These are phyloP conservation scores for Panulirus ornatus DNA, from an alignment of 1,140 invertebrate species.

Conservation along the genomic window DNA sequence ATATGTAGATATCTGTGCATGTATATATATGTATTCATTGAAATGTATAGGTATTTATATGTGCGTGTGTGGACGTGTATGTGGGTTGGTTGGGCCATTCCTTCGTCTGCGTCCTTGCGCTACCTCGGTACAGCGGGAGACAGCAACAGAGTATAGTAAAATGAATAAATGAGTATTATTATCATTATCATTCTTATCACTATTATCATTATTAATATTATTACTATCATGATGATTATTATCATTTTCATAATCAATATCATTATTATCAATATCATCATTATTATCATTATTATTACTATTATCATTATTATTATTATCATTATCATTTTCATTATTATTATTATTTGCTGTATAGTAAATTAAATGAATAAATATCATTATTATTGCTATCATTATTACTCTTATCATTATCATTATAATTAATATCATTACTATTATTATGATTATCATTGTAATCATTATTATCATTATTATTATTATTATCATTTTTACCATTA, in stretches of 20 bases:
- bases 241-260: constrained; percentile 24
- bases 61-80: no score
- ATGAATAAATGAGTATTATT: no score
- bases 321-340: constrained; percentile 16
- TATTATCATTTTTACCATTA: no score
- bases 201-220: no score
- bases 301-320: constrained; percentile 25
- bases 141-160: no score
- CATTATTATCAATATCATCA: constrained; percentile 5
- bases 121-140: no score
- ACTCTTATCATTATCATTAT: neutral
- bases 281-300: constrained; percentile 17
- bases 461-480: no score
- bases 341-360: neutral
- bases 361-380: neutral
- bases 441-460: no score
- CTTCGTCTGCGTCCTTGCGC: no score
- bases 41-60: neutral
- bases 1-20: no score
- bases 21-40: neutral
- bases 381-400: neutral
- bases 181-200: no score
- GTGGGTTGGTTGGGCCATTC: no score
- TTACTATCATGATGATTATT: neutral
- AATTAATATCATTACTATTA: neutral